phyloP scores from a whole-genome alignment of 2,797 vertebrate genomes.

The Botia almorhae region DNA sequence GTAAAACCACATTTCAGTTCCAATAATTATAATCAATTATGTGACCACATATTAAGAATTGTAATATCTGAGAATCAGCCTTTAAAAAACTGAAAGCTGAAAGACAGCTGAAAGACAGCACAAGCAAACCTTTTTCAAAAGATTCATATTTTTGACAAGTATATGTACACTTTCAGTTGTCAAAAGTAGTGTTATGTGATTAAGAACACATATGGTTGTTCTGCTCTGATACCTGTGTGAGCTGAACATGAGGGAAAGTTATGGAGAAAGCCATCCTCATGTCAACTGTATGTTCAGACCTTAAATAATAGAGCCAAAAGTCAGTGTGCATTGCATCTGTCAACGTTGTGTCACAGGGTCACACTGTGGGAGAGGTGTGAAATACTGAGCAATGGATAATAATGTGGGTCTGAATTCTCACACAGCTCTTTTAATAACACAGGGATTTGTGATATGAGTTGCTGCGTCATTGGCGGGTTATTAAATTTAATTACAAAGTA shows the following conservation, averaged over 20 bases:
- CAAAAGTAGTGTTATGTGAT: no score
- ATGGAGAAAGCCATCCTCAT: not conserved
- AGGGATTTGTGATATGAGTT: constrained; percentile 60
- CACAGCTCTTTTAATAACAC: constrained; percentile 64
- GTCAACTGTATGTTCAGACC: not conserved
- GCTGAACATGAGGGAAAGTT: no score
- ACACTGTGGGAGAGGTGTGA: constrained; percentile 58
- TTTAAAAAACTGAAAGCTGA: no score
- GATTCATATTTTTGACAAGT: no score
- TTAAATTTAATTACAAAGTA: constrained; percentile 63
- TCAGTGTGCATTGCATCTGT: constrained; percentile 22
- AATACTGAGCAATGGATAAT: constrained; percentile 57
- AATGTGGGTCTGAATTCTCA: constrained; percentile 62
- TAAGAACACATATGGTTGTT: no score
- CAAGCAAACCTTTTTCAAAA: no score
- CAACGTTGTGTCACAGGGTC: constrained; percentile 27
- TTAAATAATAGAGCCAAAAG: not conserved
- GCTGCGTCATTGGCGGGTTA: constrained; percentile 58
- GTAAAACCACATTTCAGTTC: constrained; percentile 11
- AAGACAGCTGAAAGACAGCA: no score
- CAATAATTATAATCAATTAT: constrained; percentile 3
- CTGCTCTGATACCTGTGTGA: no score
- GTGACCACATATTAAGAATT: not conserved
- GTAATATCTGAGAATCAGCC: no score
- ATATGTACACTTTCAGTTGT: no score